Evolutionary conservation across 37 sponge, comb jelly and placozoan genomes (phyloP), one percentile per base, ranked within the genome.

Genomic region (Theonella swinhoei): DNA sequence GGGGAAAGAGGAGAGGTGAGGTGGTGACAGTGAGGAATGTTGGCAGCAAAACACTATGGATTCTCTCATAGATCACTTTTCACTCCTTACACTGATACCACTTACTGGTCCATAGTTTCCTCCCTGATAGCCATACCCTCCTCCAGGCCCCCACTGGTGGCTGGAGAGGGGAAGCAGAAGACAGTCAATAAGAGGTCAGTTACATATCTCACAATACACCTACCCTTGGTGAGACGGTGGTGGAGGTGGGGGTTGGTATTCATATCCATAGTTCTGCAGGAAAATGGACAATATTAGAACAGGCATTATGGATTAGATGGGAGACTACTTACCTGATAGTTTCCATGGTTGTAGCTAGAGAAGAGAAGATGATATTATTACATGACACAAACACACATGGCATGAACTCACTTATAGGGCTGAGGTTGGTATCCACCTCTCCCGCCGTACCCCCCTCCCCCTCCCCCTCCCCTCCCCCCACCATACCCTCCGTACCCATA

Each of bases 101-200:
- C 38, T 72, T 72, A 75, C 76, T 14, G 26, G 59, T 38, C 43
- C 59, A 75, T 42, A 75, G 43, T 75, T 75, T 66, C 31, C 68
- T 19, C 31, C 28, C 17, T n/a, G 68, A 24, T 66, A 66, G 68
- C 68, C 68, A 66, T 66, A 66, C 54, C 63, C 79, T 43, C 70
- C 74, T 32, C 73, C 79, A 41, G 31, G 70, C 35, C 64, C 64
- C 88, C 81, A 80, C 63, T 68, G 72, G 1, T 62, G 79, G 67
- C 73, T 80, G 41, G 62, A 60, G 75, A 34, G 1, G 37, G 20
- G 36, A 8, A 70, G 14, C 2, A 34, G 20, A 37, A n/a, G n/a
- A n/a, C n/a, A n/a, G n/a, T n/a, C n/a, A n/a, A n/a, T n/a, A n/a
- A n/a, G n/a, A n/a, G n/a, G n/a, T n/a, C n/a, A n/a, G n/a, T n/a